A percentile compares a stretch with the other conserved stretches of the same genome.
phyloP scores from a whole-genome alignment of 2,797 vertebrate genomes.

The Rachycentron canadum region DNA sequence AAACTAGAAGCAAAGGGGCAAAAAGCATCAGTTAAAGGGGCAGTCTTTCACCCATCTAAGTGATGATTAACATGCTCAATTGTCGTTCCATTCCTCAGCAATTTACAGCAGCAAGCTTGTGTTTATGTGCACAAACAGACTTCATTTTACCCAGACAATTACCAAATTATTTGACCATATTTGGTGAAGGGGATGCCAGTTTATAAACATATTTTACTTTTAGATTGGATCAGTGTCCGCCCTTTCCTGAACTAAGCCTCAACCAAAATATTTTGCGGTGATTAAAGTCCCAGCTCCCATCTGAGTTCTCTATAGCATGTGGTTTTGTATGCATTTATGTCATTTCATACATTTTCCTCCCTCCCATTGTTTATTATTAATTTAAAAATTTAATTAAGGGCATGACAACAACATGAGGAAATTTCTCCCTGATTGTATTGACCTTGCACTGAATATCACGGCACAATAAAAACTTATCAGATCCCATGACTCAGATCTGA shows the following conservation, averaged over 20 bases:
- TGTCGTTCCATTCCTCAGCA: constrained; percentile 49
- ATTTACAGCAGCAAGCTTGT: constrained; percentile 32
- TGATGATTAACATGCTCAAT: constrained; percentile 34
- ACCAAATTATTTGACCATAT: constrained; percentile 68
- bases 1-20: not conserved
- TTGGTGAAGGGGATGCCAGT: constrained; percentile 69
- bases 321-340: not conserved
- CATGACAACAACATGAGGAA: constrained; percentile 55
- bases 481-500: not conserved
- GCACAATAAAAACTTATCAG: not conserved
- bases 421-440: not conserved
- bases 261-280: constrained; percentile 53
- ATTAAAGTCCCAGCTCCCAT: constrained; percentile 37
- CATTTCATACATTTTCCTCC: not conserved
- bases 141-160: constrained; percentile 58
- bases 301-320: not conserved
- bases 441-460: too few relatives aligned
- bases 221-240: constrained; percentile 68
- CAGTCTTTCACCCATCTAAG: constrained; percentile 27
- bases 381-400: too few relatives aligned
- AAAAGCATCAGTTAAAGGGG: constrained; percentile 1
- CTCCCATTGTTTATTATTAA: constrained; percentile 24
- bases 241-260: constrained; percentile 68
- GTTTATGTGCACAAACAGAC: constrained; percentile 43
- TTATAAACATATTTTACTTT: constrained; percentile 72